A percentile compares a stretch with the other conserved stretches of the same genome.
Evolutionary conservation across 1,140 invertebrate species (phyloP).

Genomic region (Mylabris phalerata): DNA sequence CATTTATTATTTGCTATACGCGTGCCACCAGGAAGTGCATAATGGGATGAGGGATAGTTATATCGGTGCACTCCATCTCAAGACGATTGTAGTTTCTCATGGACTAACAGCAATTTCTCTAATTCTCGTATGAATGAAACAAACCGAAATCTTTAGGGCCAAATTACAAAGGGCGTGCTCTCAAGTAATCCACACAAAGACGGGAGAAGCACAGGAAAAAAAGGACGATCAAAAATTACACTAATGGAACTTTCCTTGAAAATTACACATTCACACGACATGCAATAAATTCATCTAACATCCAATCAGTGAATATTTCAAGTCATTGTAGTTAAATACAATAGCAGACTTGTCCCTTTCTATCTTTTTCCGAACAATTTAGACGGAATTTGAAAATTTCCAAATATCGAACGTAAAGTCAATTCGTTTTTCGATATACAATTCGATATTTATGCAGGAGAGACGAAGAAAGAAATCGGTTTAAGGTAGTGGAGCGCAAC

Average conservation of each 20-base stretch:
- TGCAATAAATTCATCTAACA: slow-evolving; percentile 11
- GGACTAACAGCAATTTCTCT: too few relatives aligned
- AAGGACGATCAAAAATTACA: neutral
- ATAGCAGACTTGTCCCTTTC: slow-evolving; percentile 10
- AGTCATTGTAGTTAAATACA: slow-evolving; percentile 27
- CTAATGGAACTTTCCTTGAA: neutral
- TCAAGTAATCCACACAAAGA: too few relatives aligned
- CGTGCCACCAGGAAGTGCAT: slow-evolving; percentile 16
- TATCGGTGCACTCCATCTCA: too few relatives aligned
- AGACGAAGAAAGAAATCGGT: neutral
- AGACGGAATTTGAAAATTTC: neutral
- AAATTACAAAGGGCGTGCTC: too few relatives aligned
- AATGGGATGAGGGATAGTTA: too few relatives aligned
- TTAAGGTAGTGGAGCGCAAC: slow-evolving; percentile 29
- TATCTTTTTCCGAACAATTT: slow-evolving; percentile 3
- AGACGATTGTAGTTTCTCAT: too few relatives aligned
- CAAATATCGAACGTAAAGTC: too few relatives aligned
- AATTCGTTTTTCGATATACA: neutral
- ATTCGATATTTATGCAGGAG: neutral
- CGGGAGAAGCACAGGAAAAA: neutral
- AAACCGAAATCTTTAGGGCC: too few relatives aligned
- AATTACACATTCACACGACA: neutral
- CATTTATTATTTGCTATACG: slow-evolving; percentile 28
- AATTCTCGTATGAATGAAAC: too few relatives aligned
- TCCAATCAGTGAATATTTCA: slow-evolving; percentile 25